phyloP scores from a whole-genome alignment of 2,113 vertebrate species.

The Anguilla rostrata region DNA sequence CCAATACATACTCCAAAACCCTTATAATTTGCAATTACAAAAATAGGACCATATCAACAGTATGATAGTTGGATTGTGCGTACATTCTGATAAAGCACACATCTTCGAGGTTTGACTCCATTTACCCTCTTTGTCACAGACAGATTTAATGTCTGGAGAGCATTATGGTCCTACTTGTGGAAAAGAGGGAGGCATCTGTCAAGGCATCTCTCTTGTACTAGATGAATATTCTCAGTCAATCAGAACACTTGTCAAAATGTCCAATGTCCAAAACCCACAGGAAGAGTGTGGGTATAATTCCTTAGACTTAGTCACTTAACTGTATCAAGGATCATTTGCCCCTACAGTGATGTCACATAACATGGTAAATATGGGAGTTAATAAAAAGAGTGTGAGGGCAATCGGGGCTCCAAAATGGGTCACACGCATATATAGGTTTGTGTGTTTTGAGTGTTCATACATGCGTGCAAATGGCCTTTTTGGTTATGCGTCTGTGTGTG shows the following conservation, averaged over 20 bases:
- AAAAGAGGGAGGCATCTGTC: not conserved
- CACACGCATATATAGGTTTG: not conserved
- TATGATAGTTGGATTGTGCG: not conserved
- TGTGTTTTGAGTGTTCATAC: not conserved
- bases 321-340: not conserved
- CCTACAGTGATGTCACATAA: not conserved
- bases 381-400: not conserved
- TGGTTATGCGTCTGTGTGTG: not conserved
- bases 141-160: not conserved
- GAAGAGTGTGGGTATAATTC: not conserved
- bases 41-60: not conserved
- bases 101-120: not conserved
- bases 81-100: not conserved
- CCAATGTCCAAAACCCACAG: not conserved
- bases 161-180: not conserved
- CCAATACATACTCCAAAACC: slow-evolving; percentile 24
- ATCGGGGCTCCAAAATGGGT: not conserved
- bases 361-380: not conserved
- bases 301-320: not conserved
- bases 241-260: not conserved
- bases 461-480: not conserved
- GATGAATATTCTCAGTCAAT: not conserved
- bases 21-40: not conserved
- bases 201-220: not conserved
- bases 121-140: too few relatives aligned